Evolutionary conservation across 2,888 invertebrate species (phyloP), one percentile per base, ranked within the genome.

Genomic region (Microctonus aethiopoides): DNA sequence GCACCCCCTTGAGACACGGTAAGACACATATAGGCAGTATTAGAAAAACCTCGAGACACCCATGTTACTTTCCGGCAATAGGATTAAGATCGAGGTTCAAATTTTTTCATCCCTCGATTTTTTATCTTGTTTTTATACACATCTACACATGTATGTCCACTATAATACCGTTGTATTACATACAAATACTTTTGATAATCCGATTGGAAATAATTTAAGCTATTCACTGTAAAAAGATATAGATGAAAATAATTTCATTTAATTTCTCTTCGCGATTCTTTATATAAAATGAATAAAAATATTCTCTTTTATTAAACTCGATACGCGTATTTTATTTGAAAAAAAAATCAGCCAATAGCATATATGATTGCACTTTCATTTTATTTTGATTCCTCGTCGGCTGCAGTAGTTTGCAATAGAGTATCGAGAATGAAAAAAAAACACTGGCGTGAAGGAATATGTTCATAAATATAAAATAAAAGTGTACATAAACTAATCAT

Each of bases 31-130:
- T 59, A 36, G 29, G 16, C 59, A 34, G 16, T 20, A 59, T 59
- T 34, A 59, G 34, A 22, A 34, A 32, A 59, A 29, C 24, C 22
- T 32, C 20, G 22, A n/a, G 11, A 11, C 22, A 6, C 20, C 13
- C 34, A 32, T 36, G 20, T 59, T 59, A 59, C 20, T 34, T 59
- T 32, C 10, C 16, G 16, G n/a, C 10, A 59, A 36, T 32, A 34
- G 59, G 59, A 59, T 59, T 59, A 59, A 59, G 59, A 34, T 7
- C 59, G 20, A 32, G 34, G 22, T 36, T 59, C 34, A 32, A 22
- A 29, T 34, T 59, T 34, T 59, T 59, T 59, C 5, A 20, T 59
- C 13, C 34, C 34, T 29, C n/a, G 16, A 56, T 56, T 56, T 59
- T 59, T 59, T 59, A 20, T 34, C 34, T 34, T 59, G 16, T 34